Evolutionary conservation across 2,797 vertebrate genomes (phyloP).

Genomic region (Crenichthys baileyi): DNA sequence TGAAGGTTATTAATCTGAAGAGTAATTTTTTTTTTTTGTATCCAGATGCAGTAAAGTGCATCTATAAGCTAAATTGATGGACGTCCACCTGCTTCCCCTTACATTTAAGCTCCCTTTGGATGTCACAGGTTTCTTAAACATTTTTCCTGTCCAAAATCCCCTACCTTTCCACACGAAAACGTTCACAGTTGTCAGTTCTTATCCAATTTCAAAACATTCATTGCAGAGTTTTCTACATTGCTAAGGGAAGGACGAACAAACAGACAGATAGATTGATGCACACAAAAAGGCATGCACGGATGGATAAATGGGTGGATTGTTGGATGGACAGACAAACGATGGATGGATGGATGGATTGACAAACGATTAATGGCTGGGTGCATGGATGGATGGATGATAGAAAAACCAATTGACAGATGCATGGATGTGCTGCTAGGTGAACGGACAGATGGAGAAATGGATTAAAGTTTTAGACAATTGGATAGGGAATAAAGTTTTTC

Average conservation of each 20-base stretch:
- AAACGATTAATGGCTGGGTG: background rate
- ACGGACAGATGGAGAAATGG: too few relatives aligned
- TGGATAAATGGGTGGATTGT: background rate
- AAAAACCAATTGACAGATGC: too few relatives aligned
- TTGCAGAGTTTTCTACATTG: background rate
- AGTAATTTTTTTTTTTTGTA: conserved; percentile 48
- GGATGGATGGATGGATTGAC: background rate
- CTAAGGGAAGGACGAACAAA: too few relatives aligned
- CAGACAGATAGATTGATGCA: too few relatives aligned
- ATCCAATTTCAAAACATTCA: background rate
- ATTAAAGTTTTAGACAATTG: background rate
- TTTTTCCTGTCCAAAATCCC: background rate
- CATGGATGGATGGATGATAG: too few relatives aligned
- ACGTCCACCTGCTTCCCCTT: conserved; percentile 37
- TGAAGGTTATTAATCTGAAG: conserved; percentile 38
- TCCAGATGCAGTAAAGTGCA: conserved; percentile 48
- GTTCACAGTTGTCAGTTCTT: background rate
- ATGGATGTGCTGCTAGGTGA: too few relatives aligned
- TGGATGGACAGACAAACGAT: background rate
- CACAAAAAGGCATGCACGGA: too few relatives aligned
- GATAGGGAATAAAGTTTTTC: background rate
- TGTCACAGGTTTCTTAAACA: too few relatives aligned
- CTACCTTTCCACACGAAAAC: background rate
- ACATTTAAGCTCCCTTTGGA: too few relatives aligned
- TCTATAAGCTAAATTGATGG: conserved; percentile 46